Percentiles rank a stretch among this genome's conserved stretches.
Evolutionary conservation across 30 jellyfish, hydroid and myxozoan species (phyloP).

Genomic region (Morbakka virulenta): DNA sequence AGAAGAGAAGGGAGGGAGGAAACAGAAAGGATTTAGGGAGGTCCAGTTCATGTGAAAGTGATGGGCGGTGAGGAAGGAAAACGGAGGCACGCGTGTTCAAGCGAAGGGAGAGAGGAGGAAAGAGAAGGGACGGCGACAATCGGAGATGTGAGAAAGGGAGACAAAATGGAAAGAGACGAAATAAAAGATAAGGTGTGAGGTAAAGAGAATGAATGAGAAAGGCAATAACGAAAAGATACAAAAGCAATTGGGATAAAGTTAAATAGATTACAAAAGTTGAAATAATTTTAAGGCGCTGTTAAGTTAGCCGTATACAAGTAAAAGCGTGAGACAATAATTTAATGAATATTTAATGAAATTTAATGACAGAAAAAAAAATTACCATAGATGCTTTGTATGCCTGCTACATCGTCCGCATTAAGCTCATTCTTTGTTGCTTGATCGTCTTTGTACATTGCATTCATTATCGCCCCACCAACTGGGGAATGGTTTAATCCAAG

Average conservation of each 20-base stretch:
- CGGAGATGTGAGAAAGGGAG: background rate
- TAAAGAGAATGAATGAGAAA: background rate
- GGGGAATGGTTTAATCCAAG: slow-evolving; percentile 70
- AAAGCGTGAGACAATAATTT: no score
- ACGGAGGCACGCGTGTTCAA: no score
- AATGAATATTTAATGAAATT: no score
- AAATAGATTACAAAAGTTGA: no score
- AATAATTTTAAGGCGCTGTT: no score
- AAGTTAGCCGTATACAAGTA: no score
- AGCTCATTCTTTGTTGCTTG: slow-evolving; percentile 9
- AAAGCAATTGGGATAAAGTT: no score
- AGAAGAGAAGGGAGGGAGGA: no score
- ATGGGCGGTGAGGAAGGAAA: no score
- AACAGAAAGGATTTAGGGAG: no score
- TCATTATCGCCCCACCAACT: slow-evolving; percentile 39
- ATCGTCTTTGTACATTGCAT: slow-evolving; percentile 22
- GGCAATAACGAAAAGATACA: background rate
- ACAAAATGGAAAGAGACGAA: slow-evolving; percentile 1
- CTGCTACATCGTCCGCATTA: slow-evolving; percentile 66
- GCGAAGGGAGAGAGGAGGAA: slow-evolving; percentile 5
- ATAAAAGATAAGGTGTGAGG: background rate
- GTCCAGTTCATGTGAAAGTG: no score
- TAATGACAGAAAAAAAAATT: background rate
- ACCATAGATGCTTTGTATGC: slow-evolving; percentile 72
- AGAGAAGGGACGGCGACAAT: background rate